phyloP scores from a whole-genome alignment of 2,797 vertebrate genomes.

The Chelonia mydas region DNA sequence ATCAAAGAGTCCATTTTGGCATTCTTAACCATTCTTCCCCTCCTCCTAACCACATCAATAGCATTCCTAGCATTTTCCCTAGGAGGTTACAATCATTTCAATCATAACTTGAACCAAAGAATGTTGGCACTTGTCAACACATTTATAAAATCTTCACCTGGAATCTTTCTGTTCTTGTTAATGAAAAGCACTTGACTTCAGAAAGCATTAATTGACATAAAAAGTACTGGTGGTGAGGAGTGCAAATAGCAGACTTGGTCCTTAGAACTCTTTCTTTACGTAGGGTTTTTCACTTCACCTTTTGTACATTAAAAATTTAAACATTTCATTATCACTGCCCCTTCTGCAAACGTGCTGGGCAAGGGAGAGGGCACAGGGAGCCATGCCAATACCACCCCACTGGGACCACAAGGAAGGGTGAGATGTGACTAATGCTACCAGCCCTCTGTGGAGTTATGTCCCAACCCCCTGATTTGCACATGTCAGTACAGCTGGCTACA shows the following conservation, averaged over 20 bases:
- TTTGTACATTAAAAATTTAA: slow-evolving; percentile 37
- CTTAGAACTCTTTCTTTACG: slow-evolving; percentile 6
- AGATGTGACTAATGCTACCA: not conserved
- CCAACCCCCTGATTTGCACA: not conserved
- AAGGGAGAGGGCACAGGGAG: not conserved
- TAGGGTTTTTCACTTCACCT: not conserved
- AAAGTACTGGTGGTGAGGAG: slow-evolving; percentile 44
- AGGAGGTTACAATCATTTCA: slow-evolving; percentile 76
- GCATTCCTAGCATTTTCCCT: slow-evolving; percentile 76
- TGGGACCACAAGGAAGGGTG: not conserved
- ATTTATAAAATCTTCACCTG: slow-evolving; percentile 79
- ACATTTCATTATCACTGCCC: not conserved
- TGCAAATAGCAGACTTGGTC: slow-evolving; percentile 38
- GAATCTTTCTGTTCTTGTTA: slow-evolving; percentile 74
- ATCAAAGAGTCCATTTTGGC: slow-evolving; percentile 68
- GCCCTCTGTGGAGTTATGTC: not conserved
- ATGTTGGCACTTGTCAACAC: slow-evolving; percentile 77
- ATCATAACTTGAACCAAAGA: slow-evolving; percentile 73
- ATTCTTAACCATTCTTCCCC: not conserved
- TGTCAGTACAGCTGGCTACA: not conserved
- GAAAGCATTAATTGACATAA: slow-evolving; percentile 63
- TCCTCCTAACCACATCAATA: slow-evolving; percentile 75
- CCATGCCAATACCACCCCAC: not conserved
- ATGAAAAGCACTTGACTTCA: slow-evolving; percentile 77
- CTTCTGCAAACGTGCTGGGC: slow-evolving; percentile 18